A percentile compares a stretch with the other conserved stretches of the same genome.
phyloP scores from a whole-genome alignment of 2,797 vertebrate genomes.

The Hafferia zeledoni region DNA sequence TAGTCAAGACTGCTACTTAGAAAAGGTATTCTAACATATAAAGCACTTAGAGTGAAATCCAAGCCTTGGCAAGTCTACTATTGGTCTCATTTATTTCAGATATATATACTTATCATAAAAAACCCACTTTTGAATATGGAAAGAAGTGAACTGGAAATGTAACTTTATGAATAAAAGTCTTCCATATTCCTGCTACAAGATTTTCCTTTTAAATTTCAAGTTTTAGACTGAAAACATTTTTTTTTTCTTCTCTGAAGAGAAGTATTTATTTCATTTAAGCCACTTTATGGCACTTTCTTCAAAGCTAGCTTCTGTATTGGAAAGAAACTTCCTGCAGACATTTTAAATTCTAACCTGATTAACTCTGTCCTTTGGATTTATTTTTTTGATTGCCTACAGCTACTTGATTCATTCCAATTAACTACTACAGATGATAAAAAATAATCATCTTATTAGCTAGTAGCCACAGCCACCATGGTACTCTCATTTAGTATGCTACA shows the following conservation, averaged over 20 bases:
- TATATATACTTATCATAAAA: background rate
- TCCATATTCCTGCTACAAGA: background rate
- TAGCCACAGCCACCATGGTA: background rate
- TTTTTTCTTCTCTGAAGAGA: background rate
- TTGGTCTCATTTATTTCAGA: background rate
- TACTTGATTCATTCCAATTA: constrained; percentile 45
- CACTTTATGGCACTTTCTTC: background rate
- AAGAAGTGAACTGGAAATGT: background rate
- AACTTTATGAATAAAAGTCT: background rate
- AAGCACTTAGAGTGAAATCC: background rate
- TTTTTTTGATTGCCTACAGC: constrained; percentile 24
- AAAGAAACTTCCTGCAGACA: background rate
- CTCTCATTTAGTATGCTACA: background rate
- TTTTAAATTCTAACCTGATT: constrained; percentile 11
- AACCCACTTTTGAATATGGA: background rate
- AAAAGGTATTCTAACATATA: background rate
- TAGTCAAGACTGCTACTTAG: background rate
- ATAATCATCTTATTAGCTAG: constrained; percentile 23
- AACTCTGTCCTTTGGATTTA: constrained; percentile 22
- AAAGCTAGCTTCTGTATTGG: background rate
- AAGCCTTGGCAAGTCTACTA: background rate
- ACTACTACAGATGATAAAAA: constrained; percentile 27
- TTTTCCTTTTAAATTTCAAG: background rate
- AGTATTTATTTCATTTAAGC: background rate
- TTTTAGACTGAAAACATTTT: background rate